Percentiles rank a stretch among this genome's conserved stretches.
Evolutionary conservation across 2,113 vertebrate species (phyloP).

Genomic region (Malurus elegans): DNA sequence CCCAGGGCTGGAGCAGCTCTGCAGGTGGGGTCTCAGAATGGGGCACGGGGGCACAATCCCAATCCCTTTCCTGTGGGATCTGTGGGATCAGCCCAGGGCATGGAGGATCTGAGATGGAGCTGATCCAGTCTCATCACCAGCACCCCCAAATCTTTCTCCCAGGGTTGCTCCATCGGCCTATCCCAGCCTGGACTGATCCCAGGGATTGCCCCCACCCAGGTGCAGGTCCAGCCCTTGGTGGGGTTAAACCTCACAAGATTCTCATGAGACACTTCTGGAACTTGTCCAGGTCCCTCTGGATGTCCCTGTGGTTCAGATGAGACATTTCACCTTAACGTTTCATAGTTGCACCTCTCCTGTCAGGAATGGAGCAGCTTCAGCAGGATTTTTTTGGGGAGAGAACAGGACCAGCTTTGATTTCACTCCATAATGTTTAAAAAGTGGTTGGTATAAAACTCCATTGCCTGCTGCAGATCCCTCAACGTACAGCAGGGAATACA

Average conservation of each 20-base stretch:
- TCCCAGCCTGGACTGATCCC: neutral
- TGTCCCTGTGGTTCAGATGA: fast-evolving
- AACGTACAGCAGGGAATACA: neutral
- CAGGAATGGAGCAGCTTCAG: neutral
- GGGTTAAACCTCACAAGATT: neutral
- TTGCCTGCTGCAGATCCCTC: neutral
- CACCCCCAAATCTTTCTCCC: no score
- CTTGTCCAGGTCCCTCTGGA: neutral
- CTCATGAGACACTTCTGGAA: neutral
- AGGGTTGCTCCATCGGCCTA: no score
- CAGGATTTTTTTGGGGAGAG: neutral
- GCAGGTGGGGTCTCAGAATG: neutral
- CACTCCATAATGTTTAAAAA: neutral
- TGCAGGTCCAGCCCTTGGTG: neutral
- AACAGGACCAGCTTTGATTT: neutral
- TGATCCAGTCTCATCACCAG: no score
- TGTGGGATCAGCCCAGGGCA: neutral
- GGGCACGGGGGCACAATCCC: neutral
- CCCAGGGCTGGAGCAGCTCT: neutral
- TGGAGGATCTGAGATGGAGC: no score
- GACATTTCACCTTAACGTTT: neutral
- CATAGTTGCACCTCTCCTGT: neutral
- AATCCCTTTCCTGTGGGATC: neutral
- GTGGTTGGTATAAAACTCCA: neutral
- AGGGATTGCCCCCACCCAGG: neutral